Conservation (phyloP, 2,113 vertebrate genomes). For the Platichthys flesus region DNA sequence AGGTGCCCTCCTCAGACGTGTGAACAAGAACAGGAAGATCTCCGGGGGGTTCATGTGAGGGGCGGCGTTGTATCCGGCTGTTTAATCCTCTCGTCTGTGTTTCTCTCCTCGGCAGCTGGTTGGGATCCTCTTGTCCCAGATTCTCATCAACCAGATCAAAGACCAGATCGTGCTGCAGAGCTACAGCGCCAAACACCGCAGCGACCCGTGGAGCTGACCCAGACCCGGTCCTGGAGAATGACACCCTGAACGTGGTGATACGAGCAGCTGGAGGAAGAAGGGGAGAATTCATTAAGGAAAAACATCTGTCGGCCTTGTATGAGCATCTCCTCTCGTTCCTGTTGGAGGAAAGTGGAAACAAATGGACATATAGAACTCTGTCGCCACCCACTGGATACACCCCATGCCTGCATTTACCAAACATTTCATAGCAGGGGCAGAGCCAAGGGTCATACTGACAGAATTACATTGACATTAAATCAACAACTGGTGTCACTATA, state of each 20-base stretch:
- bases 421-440: background rate
- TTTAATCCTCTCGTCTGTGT: constrained; percentile 14
- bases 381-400: constrained; percentile 38
- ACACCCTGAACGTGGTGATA: background rate
- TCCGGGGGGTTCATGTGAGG: too few relatives aligned
- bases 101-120: constrained; percentile 84
- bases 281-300: background rate
- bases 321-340: background rate
- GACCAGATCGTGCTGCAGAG: constrained; percentile 92
- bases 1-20: too few relatives aligned
- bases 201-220: constrained; percentile 87
- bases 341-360: background rate
- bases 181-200: constrained; percentile 87
- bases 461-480: background rate
- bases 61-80: background rate
- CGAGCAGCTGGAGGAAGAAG: background rate
- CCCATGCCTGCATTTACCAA: background rate
- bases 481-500: background rate
- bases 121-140: constrained; percentile 92
- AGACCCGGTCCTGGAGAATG: background rate
- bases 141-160: constrained; percentile 92
- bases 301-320: background rate
- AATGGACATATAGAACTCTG: constrained; percentile 17
- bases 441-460: background rate
- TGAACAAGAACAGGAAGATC: too few relatives aligned